phyloP scores from a whole-genome alignment of 2,113 vertebrate species.

The western clawed frog (Xenopus tropicalis) region UCB_Xtro_10.0 CM004445.2:104411501-104412000 shows the following conservation, averaged over 20 bases:
- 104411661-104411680: background rate
- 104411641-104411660: no score
- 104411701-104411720: conserved; percentile 67
- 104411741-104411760: conserved; percentile 69
- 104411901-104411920: background rate
- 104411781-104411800: conserved; percentile 66
- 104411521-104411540: no score
- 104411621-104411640: no score
- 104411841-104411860: conserved; percentile 69
- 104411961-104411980: background rate
- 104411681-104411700: conserved; percentile 58
- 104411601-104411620: no score
- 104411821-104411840: conserved; percentile 70
- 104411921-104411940: background rate
- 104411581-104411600: no score
- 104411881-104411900: background rate
- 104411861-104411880: conserved; percentile 49
- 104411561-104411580: no score
- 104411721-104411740: conserved; percentile 66
- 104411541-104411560: no score
- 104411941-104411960: conserved; percentile 6
- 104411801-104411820: conserved; percentile 61
- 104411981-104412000: background rate
- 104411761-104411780: conserved; percentile 73
- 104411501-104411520: no score